Conservation (phyloP, 92 coral and sea anemone species). For the Scolanthus callimorphus region DNA sequence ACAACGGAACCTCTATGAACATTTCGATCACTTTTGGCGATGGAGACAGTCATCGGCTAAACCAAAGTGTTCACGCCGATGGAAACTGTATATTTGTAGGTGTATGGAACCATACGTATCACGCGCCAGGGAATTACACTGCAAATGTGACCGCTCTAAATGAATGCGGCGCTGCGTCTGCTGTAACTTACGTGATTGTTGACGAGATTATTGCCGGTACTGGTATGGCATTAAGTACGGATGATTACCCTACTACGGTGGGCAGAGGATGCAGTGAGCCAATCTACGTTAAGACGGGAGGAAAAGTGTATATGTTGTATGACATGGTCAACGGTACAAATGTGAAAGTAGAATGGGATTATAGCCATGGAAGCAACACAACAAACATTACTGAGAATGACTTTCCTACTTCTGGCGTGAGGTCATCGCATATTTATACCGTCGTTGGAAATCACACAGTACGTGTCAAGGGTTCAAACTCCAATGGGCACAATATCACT, state of each 20-base stretch:
- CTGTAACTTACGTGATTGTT: conserved; percentile 31
- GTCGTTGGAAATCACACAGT: conserved; percentile 41
- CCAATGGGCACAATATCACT: conserved; percentile 10
- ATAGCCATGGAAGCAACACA: conserved; percentile 37
- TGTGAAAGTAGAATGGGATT: conserved; percentile 34
- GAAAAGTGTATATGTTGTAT: conserved; percentile 32
- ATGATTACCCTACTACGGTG: background rate
- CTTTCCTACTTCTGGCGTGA: conserved; percentile 35
- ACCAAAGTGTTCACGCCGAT: conserved; percentile 14
- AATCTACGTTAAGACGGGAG: conserved; percentile 32
- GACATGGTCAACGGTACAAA: conserved; percentile 56
- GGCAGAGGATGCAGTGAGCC: conserved; percentile 11
- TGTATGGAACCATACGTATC: conserved; percentile 36
- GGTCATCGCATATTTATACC: conserved; percentile 16
- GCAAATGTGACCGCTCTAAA: conserved; percentile 41
- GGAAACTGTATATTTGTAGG: conserved; percentile 31
- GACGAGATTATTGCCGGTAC: conserved; percentile 27
- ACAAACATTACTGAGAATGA: conserved; percentile 5
- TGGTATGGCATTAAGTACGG: conserved; percentile 9
- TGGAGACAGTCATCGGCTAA: conserved; percentile 15
- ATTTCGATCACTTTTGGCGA: conserved; percentile 35
- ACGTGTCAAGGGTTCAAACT: conserved; percentile 27
- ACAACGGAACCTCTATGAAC: conserved; percentile 29
- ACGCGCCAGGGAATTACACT: conserved; percentile 41
- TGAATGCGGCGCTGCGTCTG: conserved; percentile 18